Base-by-base conservation (phyloP, 2,113 vertebrate genomes). In the Xenopus tropicalis region DNA sequence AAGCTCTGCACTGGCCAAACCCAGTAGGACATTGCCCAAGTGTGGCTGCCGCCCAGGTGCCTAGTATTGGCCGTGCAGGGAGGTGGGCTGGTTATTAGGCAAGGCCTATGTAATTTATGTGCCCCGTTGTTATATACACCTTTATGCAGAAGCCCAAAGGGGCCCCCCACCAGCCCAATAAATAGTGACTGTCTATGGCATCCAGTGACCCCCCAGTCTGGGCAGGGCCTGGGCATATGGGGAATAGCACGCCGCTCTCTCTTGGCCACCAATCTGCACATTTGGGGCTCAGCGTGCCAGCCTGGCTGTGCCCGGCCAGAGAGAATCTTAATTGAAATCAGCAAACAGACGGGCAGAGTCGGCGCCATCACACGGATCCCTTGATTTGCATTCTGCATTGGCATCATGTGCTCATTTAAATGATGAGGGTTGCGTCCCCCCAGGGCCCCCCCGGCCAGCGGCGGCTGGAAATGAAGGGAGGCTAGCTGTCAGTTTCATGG, bases 311-410 rank as follows among this genome's bases (percentile, higher is more conserved):
- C 65, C n/a, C 65, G 59, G 43, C 24, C 19, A 22, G 6, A 37
- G 16, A 16, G 67, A 77, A 82, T 81, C 82, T 83, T 80, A 84
- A 81, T 81, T 72, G 80, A 81, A 83, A 78, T 81, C 80, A 80
- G 22, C 62, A 46, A 1, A 66, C 59, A 20, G 79, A 66, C 13
- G 2, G 14, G 20, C 0, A 37, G 79, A 66, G 78, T 64, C 63
- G 58, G 80, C n/a, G n/a, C n/a, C n/a, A 64, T 67, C 21, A 59
- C 56, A 70, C 52, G 56, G 43, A 19, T 0, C 52, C 58, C 72
- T 51, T 64, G 68, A 80, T 79, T 67, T 79, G 79, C 80, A 77
- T 63, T 77, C 7, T 14, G 77, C 69, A 70, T 79, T 54, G 7
- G 54, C 14, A 46, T 8, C 59, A 62, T 20, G 69, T 66, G 63